Evolutionary conservation across 2,113 vertebrate species (phyloP).

Genomic region (Ondatra zibethicus): DNA sequence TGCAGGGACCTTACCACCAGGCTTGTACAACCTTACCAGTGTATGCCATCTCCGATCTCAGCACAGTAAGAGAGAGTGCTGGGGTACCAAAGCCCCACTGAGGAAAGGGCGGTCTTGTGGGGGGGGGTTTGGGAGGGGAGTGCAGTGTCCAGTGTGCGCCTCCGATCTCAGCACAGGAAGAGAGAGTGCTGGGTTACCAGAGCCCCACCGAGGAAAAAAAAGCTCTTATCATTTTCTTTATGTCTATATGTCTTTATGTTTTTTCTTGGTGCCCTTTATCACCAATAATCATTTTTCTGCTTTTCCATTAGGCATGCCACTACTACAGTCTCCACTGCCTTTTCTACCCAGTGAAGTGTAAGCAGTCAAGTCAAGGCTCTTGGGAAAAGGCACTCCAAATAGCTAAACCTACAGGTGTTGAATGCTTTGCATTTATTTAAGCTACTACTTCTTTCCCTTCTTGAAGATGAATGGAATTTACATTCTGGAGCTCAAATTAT

Average conservation of each 20-base stretch:
- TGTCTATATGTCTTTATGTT: too few relatives aligned
- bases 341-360: background rate
- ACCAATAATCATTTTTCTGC: background rate
- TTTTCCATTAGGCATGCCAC: background rate
- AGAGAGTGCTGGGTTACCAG: too few relatives aligned
- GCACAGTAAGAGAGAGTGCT: too few relatives aligned
- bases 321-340: background rate
- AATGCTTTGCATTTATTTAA: background rate
- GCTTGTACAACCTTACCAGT: too few relatives aligned
- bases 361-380: background rate
- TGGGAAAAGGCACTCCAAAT: background rate
- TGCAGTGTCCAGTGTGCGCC: too few relatives aligned
- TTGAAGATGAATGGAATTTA: background rate
- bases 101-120: too few relatives aligned
- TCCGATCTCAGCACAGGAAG: too few relatives aligned
- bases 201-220: too few relatives aligned
- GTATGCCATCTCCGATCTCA: too few relatives aligned
- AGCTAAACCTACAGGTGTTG: background rate
- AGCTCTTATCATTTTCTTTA: background rate
- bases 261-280: conserved; percentile 3
- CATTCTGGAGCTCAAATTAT: background rate
- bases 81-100: too few relatives aligned
- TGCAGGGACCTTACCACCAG: too few relatives aligned
- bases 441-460: background rate
- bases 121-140: too few relatives aligned